Evolutionary conservation across 2,888 invertebrate species (phyloP), one percentile per base, ranked within the genome.

Genomic region (Calliopum simillimum): DNA sequence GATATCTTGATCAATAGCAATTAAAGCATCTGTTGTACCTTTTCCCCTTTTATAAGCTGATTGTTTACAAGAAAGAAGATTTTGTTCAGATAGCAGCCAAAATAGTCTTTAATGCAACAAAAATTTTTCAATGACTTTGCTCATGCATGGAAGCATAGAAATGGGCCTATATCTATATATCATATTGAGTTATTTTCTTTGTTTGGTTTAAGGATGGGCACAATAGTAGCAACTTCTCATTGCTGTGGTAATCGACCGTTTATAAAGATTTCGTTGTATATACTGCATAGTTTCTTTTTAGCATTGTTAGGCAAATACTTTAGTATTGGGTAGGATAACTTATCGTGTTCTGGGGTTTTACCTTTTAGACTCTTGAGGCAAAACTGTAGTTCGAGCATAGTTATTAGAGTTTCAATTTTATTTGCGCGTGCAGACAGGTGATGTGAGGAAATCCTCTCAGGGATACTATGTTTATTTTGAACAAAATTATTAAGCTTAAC

Each of bases 141-240:
- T 33, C 25, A 68, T 19, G 61, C 73, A 73, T 16, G 71, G 62
- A 41, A 75, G 74, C 0, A 73, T 70, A 6, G 72, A 73, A 11
- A 74, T 75, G 1, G 73, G 75, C 2, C 75, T 66, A 51, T 75
- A 74, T 4, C 74, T 75, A 8, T n/a, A n/a, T n/a, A n/a, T n/a
- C 62, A 61, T 12, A 67, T 49, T 1, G 11, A 12, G n/a, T 70
- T 69, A 53, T 75, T 74, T 6, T 75, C 72, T 11, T 47, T 16
- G 11, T 69, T 51, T 11, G 58, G 74, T 71, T 73, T 75, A 3
- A 63, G 53, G 16, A 73, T 74, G 1, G 71, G 73, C 21, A 71
- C 72, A 5, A 74, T 53, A 4, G 41, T 19, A 49, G 71, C 66
- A 0, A 47, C 46, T 67, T 75, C 74, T 41, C 70, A 75, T 11